These are phyloP conservation scores for Temnopleurus reevesii DNA, from an alignment of 53 echinoderm and acorn worm species.

Conservation along the genomic window DNA sequence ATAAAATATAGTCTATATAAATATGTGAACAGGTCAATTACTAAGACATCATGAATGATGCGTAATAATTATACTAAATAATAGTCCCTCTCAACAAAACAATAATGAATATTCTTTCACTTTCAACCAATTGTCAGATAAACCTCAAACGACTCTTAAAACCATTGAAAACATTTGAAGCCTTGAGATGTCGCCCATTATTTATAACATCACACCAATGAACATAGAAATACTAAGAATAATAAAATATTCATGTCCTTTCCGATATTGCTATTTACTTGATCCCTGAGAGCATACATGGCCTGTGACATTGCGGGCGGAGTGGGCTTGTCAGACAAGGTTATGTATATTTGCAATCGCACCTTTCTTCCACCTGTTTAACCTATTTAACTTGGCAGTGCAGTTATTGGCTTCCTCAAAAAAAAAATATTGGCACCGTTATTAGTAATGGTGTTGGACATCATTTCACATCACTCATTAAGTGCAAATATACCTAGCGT, in stretches of 20 bases:
- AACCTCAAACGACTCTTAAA: too few relatives aligned
- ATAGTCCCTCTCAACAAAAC: too few relatives aligned
- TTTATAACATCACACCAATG: neutral
- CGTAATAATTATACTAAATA: too few relatives aligned
- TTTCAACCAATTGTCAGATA: too few relatives aligned
- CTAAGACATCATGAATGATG: too few relatives aligned
- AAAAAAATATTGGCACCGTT: neutral
- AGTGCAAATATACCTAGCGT: conserved; percentile 7
- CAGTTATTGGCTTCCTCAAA: neutral
- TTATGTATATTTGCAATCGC: neutral
- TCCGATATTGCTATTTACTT: neutral
- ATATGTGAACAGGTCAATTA: too few relatives aligned
- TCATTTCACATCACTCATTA: conserved; percentile 3
- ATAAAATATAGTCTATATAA: too few relatives aligned
- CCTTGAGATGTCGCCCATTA: neutral
- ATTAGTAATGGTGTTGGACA: neutral
- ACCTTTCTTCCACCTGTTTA: conserved; percentile 20
- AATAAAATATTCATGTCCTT: conserved; percentile 32
- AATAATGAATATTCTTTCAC: too few relatives aligned
- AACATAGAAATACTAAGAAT: neutral
- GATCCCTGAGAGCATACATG: neutral
- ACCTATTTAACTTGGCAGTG: conserved; percentile 18
- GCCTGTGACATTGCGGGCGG: neutral
- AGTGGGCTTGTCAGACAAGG: neutral
- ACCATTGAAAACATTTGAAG: too few relatives aligned